phyloP scores from a whole-genome alignment of 2,888 invertebrate genomes.

The Eupithecia subumbrata region DNA sequence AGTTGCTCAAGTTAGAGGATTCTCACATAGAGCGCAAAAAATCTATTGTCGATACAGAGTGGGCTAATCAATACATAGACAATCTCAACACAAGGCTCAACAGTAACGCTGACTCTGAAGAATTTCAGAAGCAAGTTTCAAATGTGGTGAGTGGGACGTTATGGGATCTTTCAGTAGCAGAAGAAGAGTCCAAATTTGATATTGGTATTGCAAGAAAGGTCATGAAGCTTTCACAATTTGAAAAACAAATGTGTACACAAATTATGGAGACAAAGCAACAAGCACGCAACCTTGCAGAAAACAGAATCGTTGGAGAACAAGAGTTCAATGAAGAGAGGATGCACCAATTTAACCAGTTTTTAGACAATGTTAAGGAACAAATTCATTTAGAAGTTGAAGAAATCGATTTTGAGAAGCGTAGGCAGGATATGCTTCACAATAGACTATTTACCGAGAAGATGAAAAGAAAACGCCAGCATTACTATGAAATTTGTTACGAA shows the following conservation, averaged over 20 bases:
- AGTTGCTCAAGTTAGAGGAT: constrained; percentile 67
- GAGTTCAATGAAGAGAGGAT: constrained; percentile 79
- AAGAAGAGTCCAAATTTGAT: constrained; percentile 81
- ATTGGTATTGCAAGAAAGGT: constrained; percentile 81
- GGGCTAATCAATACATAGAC: constrained; percentile 78
- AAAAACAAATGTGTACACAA: constrained; percentile 86
- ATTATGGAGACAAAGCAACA: constrained; percentile 85
- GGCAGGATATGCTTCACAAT: constrained; percentile 79
- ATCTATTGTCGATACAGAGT: constrained; percentile 64
- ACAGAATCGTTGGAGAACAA: constrained; percentile 79
- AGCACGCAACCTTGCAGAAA: constrained; percentile 81
- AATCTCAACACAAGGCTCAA: constrained; percentile 75
- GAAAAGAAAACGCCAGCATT: constrained; percentile 75
- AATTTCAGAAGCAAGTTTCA: constrained; percentile 78
- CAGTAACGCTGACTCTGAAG: constrained; percentile 70
- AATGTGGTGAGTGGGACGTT: constrained; percentile 76
- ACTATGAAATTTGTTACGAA: constrained; percentile 79
- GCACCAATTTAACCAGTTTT: constrained; percentile 74
- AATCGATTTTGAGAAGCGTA: constrained; percentile 80
- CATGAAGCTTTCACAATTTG: constrained; percentile 85
- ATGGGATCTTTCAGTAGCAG: constrained; percentile 80
- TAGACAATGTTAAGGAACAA: constrained; percentile 74
- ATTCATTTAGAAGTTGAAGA: constrained; percentile 76
- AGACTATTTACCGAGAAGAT: constrained; percentile 82
- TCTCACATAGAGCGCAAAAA: constrained; percentile 59